Base-by-base conservation (phyloP, 2,113 vertebrate genomes). In the Gila orcuttii region DNA sequence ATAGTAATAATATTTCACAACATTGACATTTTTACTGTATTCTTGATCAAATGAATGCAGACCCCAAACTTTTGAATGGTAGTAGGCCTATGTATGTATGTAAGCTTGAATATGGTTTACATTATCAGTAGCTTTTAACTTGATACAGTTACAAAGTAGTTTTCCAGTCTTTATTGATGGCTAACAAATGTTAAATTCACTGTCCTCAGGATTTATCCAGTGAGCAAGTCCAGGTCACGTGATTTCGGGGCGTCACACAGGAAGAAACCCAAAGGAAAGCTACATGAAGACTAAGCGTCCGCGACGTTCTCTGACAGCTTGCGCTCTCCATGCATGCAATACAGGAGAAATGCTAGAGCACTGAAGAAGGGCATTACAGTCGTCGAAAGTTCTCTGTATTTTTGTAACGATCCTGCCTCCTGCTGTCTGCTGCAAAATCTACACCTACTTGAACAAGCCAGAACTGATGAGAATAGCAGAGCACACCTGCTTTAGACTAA, bases 211-310 rank as follows among this genome's bases (percentile, higher is more conserved):
- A 93, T 95, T 92, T 99, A 96, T 88, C 94, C 95, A 82, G 90
- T 95, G 91, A 96, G 96, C 93, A 97, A 95, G 91, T 94, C 93
- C 92, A 96, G 96, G 93, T 94, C 95, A 88, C 96, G 97, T 60
- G 97, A 99, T 77, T 95, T 95, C 1, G 96, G 96, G 77, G 94
- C 96, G 87, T 94, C 93, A 3, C 97, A 97, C 0, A 95, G 95
- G 92, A 97, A 96, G 92, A 96, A 96, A 90, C 85, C 94, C 10
- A 95, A 93, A 89, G 92, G 88, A 89, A 96, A 95, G 33, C 59
- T 88, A 76, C 96, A 94, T 36, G 90, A 90, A 74, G 93, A 96
- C 85, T 96, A 93, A 94, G 75, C 82, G 23, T 2, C 25, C 36
- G n/a, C 33, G 3, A 42, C 9, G 8, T 66, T 47, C 60, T 50